Evolutionary conservation across 1,140 invertebrate genomes (phyloP), one percentile per base, ranked within the genome.

Genomic region (Drosophila leontia): DNA sequence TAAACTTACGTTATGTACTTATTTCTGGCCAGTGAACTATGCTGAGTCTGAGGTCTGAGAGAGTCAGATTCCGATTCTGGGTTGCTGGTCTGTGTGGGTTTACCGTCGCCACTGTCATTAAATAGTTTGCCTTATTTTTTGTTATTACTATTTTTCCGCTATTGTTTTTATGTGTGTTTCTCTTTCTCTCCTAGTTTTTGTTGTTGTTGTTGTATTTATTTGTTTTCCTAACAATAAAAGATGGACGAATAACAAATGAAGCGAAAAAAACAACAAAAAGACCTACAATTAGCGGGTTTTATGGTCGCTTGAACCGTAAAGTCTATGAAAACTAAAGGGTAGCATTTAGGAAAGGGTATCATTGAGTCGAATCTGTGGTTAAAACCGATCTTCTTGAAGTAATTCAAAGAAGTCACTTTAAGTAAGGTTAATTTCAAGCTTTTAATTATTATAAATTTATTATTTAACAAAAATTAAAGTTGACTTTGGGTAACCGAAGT

Each of bases 241-340:
- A 77, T 69, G 58, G 45, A 32, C 68, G 58, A 61, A 71, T 44
- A 60, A 48, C 75, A 78, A 78, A 71, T 68, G 50, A 57, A 51
- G 32, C 50, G 51, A 58, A 69, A 41, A 32, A 13, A 41, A 29
- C 45, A 61, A 41, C 50, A 74, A 37, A 48, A 86, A 64, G 75
- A 58, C 44, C 77, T 70, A 68, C 80, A 87, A 87, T 88, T 87
- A 78, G 75, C 84, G 64, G 69, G 68, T 82, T 75, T 44, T 65
- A 44, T 64, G 41, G 35, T 53, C 35, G 63, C 11, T 39, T 26
- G 26, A 59, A 42, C 34, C 26, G 12, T 55, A 37, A 26, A 44
- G 29, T 13, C 23, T n/a, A 29, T 53, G 44, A 63, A 50, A 56
- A 15, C 26, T 12, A 34, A 11, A 32, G 45, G 45, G 55, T 72